Conservation (phyloP, 2,797 vertebrate species). For the Picus viridis region DNA sequence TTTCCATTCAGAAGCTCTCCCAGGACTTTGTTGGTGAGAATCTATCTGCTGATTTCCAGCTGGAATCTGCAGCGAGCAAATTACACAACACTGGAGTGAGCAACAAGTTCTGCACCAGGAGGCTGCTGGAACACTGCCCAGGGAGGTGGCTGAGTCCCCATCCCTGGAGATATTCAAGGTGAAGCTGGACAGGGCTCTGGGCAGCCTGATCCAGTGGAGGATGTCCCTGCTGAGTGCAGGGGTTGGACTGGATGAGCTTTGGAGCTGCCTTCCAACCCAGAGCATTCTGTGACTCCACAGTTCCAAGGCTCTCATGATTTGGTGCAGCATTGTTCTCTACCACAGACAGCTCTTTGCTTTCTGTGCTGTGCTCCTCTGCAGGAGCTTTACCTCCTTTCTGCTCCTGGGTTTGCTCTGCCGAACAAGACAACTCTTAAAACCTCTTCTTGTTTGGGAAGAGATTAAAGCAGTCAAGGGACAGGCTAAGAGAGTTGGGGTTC, state of each 20-base stretch:
- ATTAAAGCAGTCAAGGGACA: background rate
- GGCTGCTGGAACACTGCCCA: too few relatives aligned
- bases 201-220: too few relatives aligned
- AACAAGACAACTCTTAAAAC: background rate
- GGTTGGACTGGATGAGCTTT: too few relatives aligned
- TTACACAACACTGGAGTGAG: background rate
- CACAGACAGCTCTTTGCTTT: background rate
- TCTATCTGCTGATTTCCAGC: background rate
- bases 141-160: too few relatives aligned
- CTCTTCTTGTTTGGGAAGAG: background rate
- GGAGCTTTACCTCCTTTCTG: background rate
- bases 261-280: too few relatives aligned
- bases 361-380: background rate
- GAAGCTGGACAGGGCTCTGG: too few relatives aligned
- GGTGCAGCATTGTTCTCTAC: background rate
- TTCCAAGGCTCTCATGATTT: background rate
- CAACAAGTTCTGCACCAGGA: too few relatives aligned
- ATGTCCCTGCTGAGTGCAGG: too few relatives aligned
- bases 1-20: background rate
- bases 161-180: too few relatives aligned
- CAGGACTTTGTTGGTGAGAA: background rate
- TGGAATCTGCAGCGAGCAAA: background rate
- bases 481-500: too few relatives aligned
- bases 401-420: background rate
- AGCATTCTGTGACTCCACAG: too few relatives aligned